A percentile compares a stretch with the other conserved stretches of the same genome.
Evolutionary conservation across 1,140 invertebrate species (phyloP).

Genomic region (Cotesia vestalis): DNA sequence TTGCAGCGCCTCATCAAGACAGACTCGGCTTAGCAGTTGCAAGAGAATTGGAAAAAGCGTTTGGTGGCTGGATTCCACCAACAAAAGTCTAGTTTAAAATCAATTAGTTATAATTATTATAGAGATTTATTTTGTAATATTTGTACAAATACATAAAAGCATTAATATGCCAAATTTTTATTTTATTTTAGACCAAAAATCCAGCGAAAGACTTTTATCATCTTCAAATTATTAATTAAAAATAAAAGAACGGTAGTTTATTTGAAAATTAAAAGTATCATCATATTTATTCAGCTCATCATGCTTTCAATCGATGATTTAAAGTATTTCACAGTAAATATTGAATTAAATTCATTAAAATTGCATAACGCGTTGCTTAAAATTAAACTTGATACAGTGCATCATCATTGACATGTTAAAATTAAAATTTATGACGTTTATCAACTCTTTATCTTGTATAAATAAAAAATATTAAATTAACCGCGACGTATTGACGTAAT

Average conservation of each 20-base stretch:
- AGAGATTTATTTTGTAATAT: not conserved
- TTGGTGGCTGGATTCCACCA: slow-evolving; percentile 80
- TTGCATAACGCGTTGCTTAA: too few species aligned
- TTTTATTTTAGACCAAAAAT: not conserved
- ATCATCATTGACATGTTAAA: too few species aligned
- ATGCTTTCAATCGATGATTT: too few species aligned
- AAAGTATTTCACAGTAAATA: too few species aligned
- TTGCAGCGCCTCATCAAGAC: slow-evolving; percentile 74
- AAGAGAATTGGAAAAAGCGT: slow-evolving; percentile 77
- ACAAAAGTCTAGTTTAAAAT: slow-evolving; percentile 14
- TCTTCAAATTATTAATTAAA: not conserved
- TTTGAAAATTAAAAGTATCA: too few species aligned
- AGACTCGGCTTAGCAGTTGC: slow-evolving; percentile 80
- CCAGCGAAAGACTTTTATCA: not conserved
- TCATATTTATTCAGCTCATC: too few species aligned
- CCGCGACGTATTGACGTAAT: too few species aligned
- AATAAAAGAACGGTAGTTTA: not conserved
- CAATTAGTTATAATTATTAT: not conserved
- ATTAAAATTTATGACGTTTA: too few species aligned
- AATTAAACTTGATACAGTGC: too few species aligned
- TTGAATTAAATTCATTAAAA: too few species aligned
- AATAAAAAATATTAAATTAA: too few species aligned
- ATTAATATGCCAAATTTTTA: not conserved
- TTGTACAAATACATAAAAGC: slow-evolving; percentile 6
- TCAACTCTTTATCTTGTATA: too few species aligned